Evolutionary conservation across 2,113 vertebrate genomes (phyloP).

Genomic region (Aspidoscelis tigris): DNA sequence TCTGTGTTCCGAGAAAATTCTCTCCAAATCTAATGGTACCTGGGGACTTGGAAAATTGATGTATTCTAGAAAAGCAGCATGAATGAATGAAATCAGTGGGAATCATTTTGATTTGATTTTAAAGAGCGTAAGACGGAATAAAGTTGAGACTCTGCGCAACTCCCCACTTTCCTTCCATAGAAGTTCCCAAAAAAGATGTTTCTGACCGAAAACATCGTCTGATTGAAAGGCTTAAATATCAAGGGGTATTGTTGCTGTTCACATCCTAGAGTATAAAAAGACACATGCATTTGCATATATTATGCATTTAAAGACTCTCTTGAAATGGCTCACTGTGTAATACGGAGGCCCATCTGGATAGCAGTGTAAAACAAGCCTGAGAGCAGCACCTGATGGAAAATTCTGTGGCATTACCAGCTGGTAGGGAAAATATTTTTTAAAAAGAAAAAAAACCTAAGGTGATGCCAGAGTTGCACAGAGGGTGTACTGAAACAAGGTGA

Average conservation of each 20-base stretch:
- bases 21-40: neutral
- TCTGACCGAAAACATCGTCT: neutral
- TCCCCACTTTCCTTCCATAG: neutral
- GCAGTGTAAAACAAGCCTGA: constrained; percentile 11
- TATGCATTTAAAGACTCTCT: constrained; percentile 22
- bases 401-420: constrained; percentile 26
- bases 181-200: neutral
- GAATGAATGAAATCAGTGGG: neutral
- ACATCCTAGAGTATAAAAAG: constrained; percentile 23
- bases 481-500: neutral
- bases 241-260: constrained; percentile 22
- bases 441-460: neutral
- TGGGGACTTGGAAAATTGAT: neutral
- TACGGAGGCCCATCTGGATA: constrained; percentile 30
- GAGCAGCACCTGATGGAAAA: constrained; percentile 13
- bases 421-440: constrained; percentile 14
- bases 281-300: constrained; percentile 27
- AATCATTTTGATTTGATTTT: neutral
- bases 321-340: constrained; percentile 13
- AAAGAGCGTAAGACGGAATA: neutral
- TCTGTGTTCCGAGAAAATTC: neutral
- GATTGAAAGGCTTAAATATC: constrained; percentile 26
- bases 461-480: constrained; percentile 2
- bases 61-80: neutral
- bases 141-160: neutral